Conservation (phyloP, 1,140 invertebrate genomes). For the Formica exsecta region DNA sequence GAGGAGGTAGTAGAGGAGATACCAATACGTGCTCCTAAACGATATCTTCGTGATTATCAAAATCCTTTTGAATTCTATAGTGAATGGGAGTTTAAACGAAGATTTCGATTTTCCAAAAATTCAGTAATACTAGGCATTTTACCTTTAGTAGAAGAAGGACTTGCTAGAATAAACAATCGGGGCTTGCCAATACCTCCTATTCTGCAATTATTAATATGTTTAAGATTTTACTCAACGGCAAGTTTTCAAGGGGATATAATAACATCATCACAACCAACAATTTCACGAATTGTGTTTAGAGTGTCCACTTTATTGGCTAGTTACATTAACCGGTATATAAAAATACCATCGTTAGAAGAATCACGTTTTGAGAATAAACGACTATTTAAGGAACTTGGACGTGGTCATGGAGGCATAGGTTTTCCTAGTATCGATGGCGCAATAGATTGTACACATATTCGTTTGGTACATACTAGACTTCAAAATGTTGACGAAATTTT, state of each 20-base stretch:
- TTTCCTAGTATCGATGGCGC: too few species aligned
- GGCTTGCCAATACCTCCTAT: constrained; percentile 15
- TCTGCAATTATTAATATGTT: constrained; percentile 14
- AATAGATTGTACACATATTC: too few species aligned
- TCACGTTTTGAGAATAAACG: too few species aligned
- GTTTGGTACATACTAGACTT: too few species aligned
- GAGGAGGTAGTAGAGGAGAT: not conserved
- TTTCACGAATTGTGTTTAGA: too few species aligned
- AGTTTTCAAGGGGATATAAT: not conserved
- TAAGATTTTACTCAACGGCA: constrained; percentile 25
- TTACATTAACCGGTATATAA: too few species aligned
- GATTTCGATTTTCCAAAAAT: constrained; percentile 23
- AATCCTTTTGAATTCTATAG: constrained; percentile 22
- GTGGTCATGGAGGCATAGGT: too few species aligned
- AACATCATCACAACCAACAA: too few species aligned
- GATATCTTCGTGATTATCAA: constrained; percentile 8
- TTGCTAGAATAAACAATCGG: constrained; percentile 19
- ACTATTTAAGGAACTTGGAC: too few species aligned
- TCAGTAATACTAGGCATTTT: constrained; percentile 24
- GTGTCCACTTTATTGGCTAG: too few species aligned
- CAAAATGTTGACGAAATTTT: too few species aligned
- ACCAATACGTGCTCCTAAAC: not conserved
- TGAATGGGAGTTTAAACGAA: constrained; percentile 13
- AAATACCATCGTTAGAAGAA: too few species aligned
- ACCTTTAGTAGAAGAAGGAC: not conserved